A percentile compares a stretch with the other conserved stretches of the same genome.
phyloP scores from a whole-genome alignment of 2,888 invertebrate species.

The Rhodophaea formosa region DNA sequence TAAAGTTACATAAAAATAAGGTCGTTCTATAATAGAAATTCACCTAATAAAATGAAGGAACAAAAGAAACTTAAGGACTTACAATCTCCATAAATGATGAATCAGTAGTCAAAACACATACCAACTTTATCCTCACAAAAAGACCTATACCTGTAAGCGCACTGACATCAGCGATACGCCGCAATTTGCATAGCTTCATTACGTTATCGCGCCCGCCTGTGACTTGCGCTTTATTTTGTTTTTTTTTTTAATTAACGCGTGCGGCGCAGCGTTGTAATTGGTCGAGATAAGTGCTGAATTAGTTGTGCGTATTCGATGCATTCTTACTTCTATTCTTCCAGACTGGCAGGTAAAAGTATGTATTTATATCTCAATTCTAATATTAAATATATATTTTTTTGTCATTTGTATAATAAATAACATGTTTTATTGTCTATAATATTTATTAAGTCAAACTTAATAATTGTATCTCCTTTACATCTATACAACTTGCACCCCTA shows the following conservation, averaged over 20 bases:
- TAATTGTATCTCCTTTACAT: no score
- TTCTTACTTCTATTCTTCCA: slow-evolving; percentile 12
- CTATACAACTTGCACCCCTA: no score
- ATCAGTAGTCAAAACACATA: neutral
- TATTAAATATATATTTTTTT: no score
- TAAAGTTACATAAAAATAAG: no score
- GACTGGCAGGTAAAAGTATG: no score
- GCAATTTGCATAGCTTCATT: slow-evolving; percentile 63
- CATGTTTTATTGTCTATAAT: no score
- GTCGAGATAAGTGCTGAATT: slow-evolving; percentile 1
- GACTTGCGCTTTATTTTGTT: slow-evolving; percentile 37
- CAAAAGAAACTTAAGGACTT: no score
- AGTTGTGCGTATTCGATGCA: neutral
- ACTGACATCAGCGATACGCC: neutral
- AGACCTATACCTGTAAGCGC: neutral
- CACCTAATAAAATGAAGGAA: no score
- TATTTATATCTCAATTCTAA: no score
- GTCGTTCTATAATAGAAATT: no score
- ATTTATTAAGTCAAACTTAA: no score
- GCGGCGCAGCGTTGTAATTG: slow-evolving; percentile 56
- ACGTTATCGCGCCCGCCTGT: slow-evolving; percentile 40
- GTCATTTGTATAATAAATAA: no score
- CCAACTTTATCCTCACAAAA: neutral
- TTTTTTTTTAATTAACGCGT: slow-evolving; percentile 60
- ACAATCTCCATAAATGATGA: neutral